Conservation (phyloP, 1,140 invertebrate species). For the Pachyrhynchus sulphureomaculatus region DNA sequence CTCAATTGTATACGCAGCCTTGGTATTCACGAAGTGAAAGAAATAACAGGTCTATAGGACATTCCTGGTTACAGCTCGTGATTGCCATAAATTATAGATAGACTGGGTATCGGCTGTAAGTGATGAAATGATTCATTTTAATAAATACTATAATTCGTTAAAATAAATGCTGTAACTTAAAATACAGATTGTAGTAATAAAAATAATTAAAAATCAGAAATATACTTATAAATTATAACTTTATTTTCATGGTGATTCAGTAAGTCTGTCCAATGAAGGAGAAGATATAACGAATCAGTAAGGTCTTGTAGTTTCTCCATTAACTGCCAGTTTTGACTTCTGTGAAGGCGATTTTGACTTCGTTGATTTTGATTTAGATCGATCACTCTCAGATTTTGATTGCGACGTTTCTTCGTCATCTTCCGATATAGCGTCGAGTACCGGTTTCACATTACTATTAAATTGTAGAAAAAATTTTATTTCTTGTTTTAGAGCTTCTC, state of each 20-base stretch:
- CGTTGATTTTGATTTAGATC: slow-evolving; percentile 7
- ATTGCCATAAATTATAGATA: too few relatives aligned
- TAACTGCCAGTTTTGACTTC: slow-evolving; percentile 4
- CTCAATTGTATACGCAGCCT: too few relatives aligned
- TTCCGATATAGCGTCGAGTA: slow-evolving; percentile 19
- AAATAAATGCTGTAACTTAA: too few relatives aligned
- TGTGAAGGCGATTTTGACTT: slow-evolving; percentile 8
- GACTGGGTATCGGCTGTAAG: too few relatives aligned
- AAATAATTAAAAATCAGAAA: too few relatives aligned
- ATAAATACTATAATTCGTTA: too few relatives aligned
- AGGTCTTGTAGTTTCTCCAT: slow-evolving; percentile 15
- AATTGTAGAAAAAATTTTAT: slow-evolving; percentile 70
- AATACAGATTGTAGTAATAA: too few relatives aligned
- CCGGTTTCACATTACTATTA: slow-evolving; percentile 70
- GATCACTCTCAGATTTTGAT: slow-evolving; percentile 6
- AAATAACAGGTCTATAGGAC: too few relatives aligned
- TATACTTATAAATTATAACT: too few relatives aligned
- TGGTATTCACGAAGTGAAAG: too few relatives aligned
- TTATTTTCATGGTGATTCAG: slow-evolving; percentile 14
- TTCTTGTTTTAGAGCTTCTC: slow-evolving; percentile 52
- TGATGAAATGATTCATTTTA: too few relatives aligned
- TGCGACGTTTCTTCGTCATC: slow-evolving; percentile 6
- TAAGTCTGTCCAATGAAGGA: slow-evolving; percentile 20
- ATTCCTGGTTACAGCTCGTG: too few relatives aligned
- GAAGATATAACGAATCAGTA: slow-evolving; percentile 19